phyloP scores from a whole-genome alignment of 1,140 invertebrate genomes.

The Neoseiulus cucumeris region DNA sequence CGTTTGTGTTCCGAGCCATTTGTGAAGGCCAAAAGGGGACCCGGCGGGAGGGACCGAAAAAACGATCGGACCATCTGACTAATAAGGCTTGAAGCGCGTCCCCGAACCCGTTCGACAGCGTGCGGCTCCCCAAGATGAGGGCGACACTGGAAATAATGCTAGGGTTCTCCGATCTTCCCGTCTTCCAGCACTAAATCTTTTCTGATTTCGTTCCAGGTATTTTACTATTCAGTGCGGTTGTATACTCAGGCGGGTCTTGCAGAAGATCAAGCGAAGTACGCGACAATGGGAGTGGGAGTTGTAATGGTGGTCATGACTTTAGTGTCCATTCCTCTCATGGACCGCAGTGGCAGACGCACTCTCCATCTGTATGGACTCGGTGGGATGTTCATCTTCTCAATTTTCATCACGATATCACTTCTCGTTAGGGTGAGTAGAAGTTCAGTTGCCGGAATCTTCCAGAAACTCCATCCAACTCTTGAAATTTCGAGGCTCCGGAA shows the following conservation, averaged over 20 bases:
- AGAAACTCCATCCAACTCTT: too few species aligned
- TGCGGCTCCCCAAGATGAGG: too few species aligned
- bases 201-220: constrained; percentile 67
- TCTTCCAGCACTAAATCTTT: too few species aligned
- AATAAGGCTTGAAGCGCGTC: too few species aligned
- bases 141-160: too few species aligned
- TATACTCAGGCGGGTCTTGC: constrained; percentile 71
- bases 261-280: constrained; percentile 39
- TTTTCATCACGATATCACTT: constrained; percentile 89
- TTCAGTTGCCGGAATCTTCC: too few species aligned
- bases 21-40: background rate
- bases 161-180: too few species aligned
- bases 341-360: constrained; percentile 72
- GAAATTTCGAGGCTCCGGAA: too few species aligned
- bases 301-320: constrained; percentile 94
- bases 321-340: constrained; percentile 87
- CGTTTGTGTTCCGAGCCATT: background rate
- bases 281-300: constrained; percentile 85
- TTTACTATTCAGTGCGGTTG: constrained; percentile 85
- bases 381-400: constrained; percentile 92
- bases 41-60: too few species aligned
- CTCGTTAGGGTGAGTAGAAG: constrained; percentile 57
- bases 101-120: too few species aligned
- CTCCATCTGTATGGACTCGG: constrained; percentile 80
- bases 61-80: too few species aligned